Evolutionary conservation across 2,113 vertebrate species (phyloP).

Genomic region (Neogobius melanostomus): DNA sequence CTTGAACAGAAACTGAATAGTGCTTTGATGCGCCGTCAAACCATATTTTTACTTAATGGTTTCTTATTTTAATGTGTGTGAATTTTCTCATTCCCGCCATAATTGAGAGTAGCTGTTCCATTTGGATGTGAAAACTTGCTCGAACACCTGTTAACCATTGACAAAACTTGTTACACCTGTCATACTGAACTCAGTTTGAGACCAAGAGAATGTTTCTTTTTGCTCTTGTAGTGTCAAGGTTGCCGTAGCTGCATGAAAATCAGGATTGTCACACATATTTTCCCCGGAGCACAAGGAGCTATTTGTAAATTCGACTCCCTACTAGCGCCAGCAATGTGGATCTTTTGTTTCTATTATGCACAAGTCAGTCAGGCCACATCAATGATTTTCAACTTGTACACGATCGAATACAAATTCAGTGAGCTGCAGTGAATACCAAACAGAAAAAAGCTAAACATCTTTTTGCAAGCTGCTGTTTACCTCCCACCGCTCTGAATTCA

Average conservation of each 20-base stretch:
- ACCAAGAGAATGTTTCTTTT: slow-evolving; percentile 5
- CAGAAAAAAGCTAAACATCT: slow-evolving; percentile 14
- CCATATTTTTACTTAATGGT: too few relatives aligned
- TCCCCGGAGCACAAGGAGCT: slow-evolving; percentile 30
- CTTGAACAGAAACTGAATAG: too few relatives aligned
- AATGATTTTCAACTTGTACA: slow-evolving; percentile 27
- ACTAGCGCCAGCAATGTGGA: slow-evolving; percentile 28
- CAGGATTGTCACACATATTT: slow-evolving; percentile 35
- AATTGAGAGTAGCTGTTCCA: too few relatives aligned
- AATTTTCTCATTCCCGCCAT: too few relatives aligned
- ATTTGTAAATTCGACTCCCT: slow-evolving; percentile 51
- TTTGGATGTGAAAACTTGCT: neutral
- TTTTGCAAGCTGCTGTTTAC: slow-evolving; percentile 23
- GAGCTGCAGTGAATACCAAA: slow-evolving; percentile 25
- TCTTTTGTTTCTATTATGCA: slow-evolving; percentile 66
- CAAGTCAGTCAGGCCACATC: slow-evolving; percentile 55
- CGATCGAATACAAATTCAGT: slow-evolving; percentile 28
- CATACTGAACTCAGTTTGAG: slow-evolving; percentile 3
- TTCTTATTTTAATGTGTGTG: too few relatives aligned
- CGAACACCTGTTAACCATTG: slow-evolving; percentile 19
- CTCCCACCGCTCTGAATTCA: slow-evolving; percentile 24
- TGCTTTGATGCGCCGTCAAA: too few relatives aligned
- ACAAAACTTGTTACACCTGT: slow-evolving; percentile 2
- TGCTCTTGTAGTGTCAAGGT: slow-evolving; percentile 15
- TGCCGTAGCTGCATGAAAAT: slow-evolving; percentile 31